Evolutionary conservation across 2,797 vertebrate species (phyloP), one percentile per base, ranked within the genome.

Genomic region (Threskiornis aethiopicus): DNA sequence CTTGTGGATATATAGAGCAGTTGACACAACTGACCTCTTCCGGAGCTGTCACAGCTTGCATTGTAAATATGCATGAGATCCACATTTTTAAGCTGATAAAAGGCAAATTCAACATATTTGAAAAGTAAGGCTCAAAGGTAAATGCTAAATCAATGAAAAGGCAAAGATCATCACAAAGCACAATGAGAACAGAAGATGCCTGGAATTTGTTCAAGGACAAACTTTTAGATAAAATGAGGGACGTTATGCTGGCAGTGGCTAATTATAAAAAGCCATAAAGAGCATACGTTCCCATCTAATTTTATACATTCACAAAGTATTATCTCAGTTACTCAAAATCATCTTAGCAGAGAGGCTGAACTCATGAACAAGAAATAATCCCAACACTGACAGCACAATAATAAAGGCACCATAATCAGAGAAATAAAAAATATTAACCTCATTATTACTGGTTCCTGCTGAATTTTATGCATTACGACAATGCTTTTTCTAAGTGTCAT

Each of bases 11-110:
- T 87, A 93, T 91, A 90, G 54, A 90, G 52, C 39, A 90, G 79
- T 90, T 82, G 91, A 97, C 90, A 91, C 64, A 66, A 76, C 59
- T 89, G 93, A 96, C 96, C 91, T 95, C 88, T 96, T 90, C 83
- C 61, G 83, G 51, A 87, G 47, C 84, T 90, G 89, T 96, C 95
- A 80, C 84, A 91, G 89, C 51, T 81, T 84, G 49, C 88, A 58
- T 26, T 81, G 83, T 94, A 96, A 96, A 93, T 96, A 96, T 66
- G 93, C 88, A 95, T 89, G 88, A 75, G 84, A 94, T 83, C 55
- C 92, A 89, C 86, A 92, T 96, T 97, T 97, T 97, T 96, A 95
- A 94, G 62, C 73, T 86, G 75, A 85, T 95, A 96, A 95, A 95
- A 93, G 84, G 96, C 95, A 97, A 96, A 82, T 93, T 90, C 70